These are phyloP conservation scores for Acronicta aceris DNA, from an alignment of 2,888 invertebrate species.

Conservation along the genomic window DNA sequence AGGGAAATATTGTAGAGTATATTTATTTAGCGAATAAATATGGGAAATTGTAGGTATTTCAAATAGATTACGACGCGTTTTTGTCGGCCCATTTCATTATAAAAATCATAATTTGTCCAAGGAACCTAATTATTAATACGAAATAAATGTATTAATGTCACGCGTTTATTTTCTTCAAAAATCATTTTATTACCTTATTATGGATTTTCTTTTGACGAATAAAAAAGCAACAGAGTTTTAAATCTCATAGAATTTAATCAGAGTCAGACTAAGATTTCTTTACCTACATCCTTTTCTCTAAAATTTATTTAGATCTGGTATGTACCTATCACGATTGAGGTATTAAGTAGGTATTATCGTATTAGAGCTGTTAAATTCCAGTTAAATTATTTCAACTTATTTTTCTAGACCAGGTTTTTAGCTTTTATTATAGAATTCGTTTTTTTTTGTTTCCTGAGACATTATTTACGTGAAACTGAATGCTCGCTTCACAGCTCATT, in stretches of 20 bases:
- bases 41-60: slow-evolving; percentile 13
- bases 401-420: too few species aligned
- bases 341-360: neutral
- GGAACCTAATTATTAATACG: neutral
- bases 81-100: neutral
- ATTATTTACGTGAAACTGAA: too few species aligned
- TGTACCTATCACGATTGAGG: neutral
- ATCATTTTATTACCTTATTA: neutral
- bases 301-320: neutral
- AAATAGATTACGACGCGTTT: neutral
- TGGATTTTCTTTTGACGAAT: slow-evolving; percentile 13
- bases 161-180: neutral
- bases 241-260: too few species aligned
- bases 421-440: too few species aligned
- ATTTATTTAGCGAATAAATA: slow-evolving; percentile 28
- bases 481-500: too few species aligned
- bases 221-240: too few species aligned
- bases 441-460: too few species aligned
- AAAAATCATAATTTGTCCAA: neutral
- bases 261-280: too few species aligned
- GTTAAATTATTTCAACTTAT: too few species aligned
- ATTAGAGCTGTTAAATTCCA: too few species aligned
- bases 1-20: slow-evolving; percentile 49
- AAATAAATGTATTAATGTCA: neutral
- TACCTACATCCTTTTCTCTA: too few species aligned